Base-by-base conservation (phyloP, 2,888 invertebrate genomes). In the Eristalinus aeneus region DNA sequence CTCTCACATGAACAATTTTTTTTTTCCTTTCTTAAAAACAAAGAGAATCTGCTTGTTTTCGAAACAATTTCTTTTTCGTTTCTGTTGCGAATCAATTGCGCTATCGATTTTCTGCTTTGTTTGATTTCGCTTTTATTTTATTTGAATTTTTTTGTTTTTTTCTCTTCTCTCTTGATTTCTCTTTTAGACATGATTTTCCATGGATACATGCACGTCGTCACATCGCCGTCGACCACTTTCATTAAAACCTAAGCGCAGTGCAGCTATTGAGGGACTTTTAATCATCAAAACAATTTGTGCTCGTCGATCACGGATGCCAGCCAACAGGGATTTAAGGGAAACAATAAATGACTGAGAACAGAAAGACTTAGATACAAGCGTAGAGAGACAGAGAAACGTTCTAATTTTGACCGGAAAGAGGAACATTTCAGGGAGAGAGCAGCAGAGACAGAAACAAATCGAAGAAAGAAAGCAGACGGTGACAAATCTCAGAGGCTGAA, bases 181-280 rank as follows among this genome's bases (percentile, higher is more conserved):
- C 82, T 80, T 86, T 83, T 88, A 88, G 88, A 88, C 82, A 87
- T 88, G 88, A 85, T 81, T 85, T 88, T 88, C 80, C 77, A 88
- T 88, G 87, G 88, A 87, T 77, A 80, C 75, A 85, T 88, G 79
- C 85, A 88, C 80, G 84, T 82, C 82, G 60, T 65, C 71, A 69
- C 64, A 81, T 65, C 86, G 56, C 74, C 74, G 71, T 82, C 77
- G 81, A 82, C 74, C 69, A 74, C 73, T 74, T 78, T 86, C 71
- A 74, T 86, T 82, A 56, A 86, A 86, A 71, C 74, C 86, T 86
- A 81, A 86, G 65, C 86, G 69, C 65, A 86, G 46, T 34, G 64
- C 64, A 81, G 53, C 53, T 53, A 77, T 60, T 56, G 54, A 64
- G 46, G 34, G 74, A 63, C 65, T 81, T 77, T 81, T 80, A 85